These are phyloP conservation scores for Aricia artaxerxes DNA, from an alignment of 2,888 invertebrate genomes.

Conservation along the genomic window DNA sequence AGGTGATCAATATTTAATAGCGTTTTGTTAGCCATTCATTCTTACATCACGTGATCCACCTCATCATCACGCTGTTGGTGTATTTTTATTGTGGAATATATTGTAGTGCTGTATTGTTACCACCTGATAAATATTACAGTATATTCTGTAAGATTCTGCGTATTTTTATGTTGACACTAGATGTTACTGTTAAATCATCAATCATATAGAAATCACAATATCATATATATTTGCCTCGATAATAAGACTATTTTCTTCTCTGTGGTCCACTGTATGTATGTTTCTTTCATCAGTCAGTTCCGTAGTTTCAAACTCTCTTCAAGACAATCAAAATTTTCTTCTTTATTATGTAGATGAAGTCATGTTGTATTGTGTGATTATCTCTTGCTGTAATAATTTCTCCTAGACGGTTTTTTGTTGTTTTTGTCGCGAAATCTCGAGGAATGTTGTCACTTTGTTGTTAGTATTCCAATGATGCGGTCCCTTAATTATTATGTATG, in stretches of 20 bases:
- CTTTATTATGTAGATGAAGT: neutral
- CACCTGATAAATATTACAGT: neutral
- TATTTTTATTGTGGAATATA: slow-evolving; percentile 16
- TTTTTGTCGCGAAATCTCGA: neutral
- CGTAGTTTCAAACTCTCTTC: neutral
- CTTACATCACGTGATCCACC: slow-evolving; percentile 25
- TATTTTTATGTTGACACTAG: neutral
- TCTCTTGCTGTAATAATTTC: neutral
- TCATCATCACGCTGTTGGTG: slow-evolving; percentile 25
- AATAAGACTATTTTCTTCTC: no score
- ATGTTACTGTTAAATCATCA: neutral
- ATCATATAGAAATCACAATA: no score
- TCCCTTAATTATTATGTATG: neutral
- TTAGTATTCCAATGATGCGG: neutral
- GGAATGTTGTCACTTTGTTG: slow-evolving; percentile 6
- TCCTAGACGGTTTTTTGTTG: neutral
- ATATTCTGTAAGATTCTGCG: neutral
- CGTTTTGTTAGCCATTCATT: slow-evolving; percentile 36
- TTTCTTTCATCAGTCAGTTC: neutral
- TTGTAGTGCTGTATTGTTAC: neutral
- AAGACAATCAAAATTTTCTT: neutral
- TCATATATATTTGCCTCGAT: no score
- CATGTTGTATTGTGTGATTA: neutral
- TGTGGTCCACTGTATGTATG: neutral
- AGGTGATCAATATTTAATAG: slow-evolving; percentile 36